Percentiles rank a stretch among this genome's conserved stretches.
Conservation (phyloP, 1,140 invertebrate genomes). For the Berghia stephanieae region DNA sequence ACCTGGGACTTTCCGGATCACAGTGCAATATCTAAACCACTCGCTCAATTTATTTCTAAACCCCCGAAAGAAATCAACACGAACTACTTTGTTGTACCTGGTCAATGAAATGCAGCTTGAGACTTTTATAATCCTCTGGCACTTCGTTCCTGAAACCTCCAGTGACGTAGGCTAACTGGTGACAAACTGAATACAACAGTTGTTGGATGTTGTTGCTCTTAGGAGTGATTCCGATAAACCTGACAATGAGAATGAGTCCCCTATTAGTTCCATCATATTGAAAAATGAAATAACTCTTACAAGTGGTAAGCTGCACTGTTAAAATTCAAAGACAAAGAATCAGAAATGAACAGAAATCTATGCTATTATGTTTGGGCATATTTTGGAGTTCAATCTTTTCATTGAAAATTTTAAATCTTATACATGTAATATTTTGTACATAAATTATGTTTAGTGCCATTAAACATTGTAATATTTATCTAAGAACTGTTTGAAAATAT, state of each 20-base stretch:
- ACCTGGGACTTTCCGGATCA: too few relatives aligned
- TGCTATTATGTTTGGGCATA: neutral
- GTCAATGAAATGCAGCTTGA: constrained; percentile 55
- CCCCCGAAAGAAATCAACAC: neutral
- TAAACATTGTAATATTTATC: too few relatives aligned
- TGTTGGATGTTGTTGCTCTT: constrained; percentile 44
- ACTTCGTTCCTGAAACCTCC: constrained; percentile 45
- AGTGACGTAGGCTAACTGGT: constrained; percentile 51
- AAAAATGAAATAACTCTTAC: too few relatives aligned
- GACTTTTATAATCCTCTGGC: constrained; percentile 46
- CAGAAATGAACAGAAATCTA: constrained; percentile 30
- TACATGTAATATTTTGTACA: too few relatives aligned
- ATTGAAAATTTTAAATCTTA: too few relatives aligned
- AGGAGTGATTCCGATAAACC: constrained; percentile 58
- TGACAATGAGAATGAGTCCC: constrained; percentile 46
- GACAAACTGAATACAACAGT: constrained; percentile 51
- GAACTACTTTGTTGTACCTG: constrained; percentile 32
- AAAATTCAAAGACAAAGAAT: neutral
- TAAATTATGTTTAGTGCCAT: too few relatives aligned
- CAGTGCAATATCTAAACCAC: too few relatives aligned
- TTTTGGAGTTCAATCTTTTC: too few relatives aligned
- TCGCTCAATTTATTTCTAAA: too few relatives aligned
- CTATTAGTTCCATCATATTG: too few relatives aligned
- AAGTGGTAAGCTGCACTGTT: neutral
- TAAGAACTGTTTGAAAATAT: too few relatives aligned